Conservation (phyloP, 2,888 invertebrate genomes). For the Athetis lepigone region DNA sequence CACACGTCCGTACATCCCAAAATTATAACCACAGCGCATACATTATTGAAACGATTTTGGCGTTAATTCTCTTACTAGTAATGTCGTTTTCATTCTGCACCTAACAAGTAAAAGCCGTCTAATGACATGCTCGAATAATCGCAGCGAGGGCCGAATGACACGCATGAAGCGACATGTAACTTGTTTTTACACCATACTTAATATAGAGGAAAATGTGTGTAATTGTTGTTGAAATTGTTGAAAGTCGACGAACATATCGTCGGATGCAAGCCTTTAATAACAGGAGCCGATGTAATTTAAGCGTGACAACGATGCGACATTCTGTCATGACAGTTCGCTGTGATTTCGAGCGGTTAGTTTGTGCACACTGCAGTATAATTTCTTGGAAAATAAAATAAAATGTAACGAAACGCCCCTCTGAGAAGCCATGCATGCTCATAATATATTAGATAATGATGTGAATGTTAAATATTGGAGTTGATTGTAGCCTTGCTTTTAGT, state of each 20-base stretch:
- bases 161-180: constrained; percentile 70
- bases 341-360: constrained; percentile 52
- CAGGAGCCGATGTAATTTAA: constrained; percentile 62
- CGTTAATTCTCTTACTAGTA: constrained; percentile 66
- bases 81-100: constrained; percentile 70
- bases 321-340: constrained; percentile 52
- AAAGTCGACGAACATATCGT: constrained; percentile 75
- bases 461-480: constrained; percentile 40
- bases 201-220: constrained; percentile 76
- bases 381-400: constrained; percentile 39
- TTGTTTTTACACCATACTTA: constrained; percentile 77
- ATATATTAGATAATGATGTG: constrained; percentile 28
- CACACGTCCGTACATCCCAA: constrained; percentile 31
- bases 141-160: constrained; percentile 74
- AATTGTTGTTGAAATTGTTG: constrained; percentile 78
- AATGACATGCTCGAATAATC: constrained; percentile 78
- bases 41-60: constrained; percentile 67
- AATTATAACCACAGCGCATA: constrained; percentile 59
- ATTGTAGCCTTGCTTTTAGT: constrained; percentile 49
- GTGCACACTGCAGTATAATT: constrained; percentile 44
- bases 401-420: constrained; percentile 37
- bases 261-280: constrained; percentile 72
- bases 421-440: constrained; percentile 39
- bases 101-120: constrained; percentile 70
- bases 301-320: constrained; percentile 61